These are phyloP conservation scores for Ornithorhynchus anatinus DNA, from an alignment of 2,113 vertebrate genomes.

Conservation along the genomic window DNA sequence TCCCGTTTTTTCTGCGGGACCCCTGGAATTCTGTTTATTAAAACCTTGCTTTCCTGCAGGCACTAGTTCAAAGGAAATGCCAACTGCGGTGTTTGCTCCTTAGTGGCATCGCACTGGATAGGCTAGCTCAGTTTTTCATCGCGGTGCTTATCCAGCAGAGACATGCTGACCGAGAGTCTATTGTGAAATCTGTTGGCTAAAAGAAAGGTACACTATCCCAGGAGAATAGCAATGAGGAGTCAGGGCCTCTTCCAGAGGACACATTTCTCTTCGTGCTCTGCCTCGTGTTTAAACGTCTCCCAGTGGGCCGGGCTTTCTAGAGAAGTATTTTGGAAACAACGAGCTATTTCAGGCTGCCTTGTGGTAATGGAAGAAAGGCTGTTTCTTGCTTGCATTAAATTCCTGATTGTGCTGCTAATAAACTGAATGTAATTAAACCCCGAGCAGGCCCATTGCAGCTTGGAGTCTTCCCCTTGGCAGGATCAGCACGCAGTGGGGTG, in stretches of 20 bases:
- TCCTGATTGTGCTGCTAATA: constrained; percentile 70
- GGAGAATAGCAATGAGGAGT: neutral
- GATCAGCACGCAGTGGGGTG: constrained; percentile 68
- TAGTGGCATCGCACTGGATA: neutral
- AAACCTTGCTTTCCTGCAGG: constrained; percentile 7
- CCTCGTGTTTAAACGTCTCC: constrained; percentile 33
- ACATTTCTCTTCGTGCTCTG: neutral
- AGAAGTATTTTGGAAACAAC: neutral
- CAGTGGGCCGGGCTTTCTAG: neutral
- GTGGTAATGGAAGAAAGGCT: constrained; percentile 25
- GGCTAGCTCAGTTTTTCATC: neutral
- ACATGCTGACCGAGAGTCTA: neutral
- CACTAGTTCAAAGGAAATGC: constrained; percentile 19
- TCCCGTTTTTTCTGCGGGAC: constrained; percentile 23
- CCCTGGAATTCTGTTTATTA: constrained; percentile 20
- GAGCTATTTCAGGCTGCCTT: constrained; percentile 29
- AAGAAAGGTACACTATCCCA: neutral
- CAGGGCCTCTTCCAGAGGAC: constrained; percentile 4
- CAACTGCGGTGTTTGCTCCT: neutral
- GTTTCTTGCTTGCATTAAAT: constrained; percentile 61
- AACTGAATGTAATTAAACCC: constrained; percentile 78
- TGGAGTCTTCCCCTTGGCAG: constrained; percentile 71
- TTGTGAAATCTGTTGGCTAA: constrained; percentile 24
- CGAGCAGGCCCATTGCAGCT: constrained; percentile 66
- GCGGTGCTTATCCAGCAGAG: neutral